A percentile compares a stretch with the other conserved stretches of the same genome.
Conservation (phyloP, 2,113 vertebrate species). For the Egretta garzetta region DNA sequence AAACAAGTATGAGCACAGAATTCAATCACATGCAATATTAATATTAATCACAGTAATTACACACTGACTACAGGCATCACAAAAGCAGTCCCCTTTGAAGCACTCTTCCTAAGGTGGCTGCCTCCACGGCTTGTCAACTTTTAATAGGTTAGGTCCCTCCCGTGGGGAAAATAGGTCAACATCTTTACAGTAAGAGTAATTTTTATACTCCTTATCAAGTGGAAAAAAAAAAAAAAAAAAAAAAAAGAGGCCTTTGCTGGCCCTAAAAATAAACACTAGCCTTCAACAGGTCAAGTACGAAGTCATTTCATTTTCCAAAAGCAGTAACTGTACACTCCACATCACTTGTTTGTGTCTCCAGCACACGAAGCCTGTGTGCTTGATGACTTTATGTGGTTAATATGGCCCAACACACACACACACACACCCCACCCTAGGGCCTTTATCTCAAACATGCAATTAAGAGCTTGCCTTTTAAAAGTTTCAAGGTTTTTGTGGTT, state of each 20-base stretch:
- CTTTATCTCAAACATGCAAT: neutral
- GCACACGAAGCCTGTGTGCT: neutral
- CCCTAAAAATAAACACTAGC: neutral
- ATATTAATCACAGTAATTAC: neutral
- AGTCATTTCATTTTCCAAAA: neutral
- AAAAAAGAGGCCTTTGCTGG: neutral
- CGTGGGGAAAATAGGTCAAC: neutral
- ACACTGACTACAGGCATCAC: neutral
- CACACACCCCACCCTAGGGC: neutral
- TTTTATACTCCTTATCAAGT: neutral
- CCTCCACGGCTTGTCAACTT: neutral
- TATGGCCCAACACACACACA: rapidly evolving
- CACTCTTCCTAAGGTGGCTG: neutral
- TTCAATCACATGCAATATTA: neutral
- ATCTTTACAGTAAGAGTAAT: neutral
- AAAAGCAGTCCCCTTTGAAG: neutral
- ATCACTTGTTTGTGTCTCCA: neutral
- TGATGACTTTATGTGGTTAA: neutral
- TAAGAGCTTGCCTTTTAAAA: neutral
- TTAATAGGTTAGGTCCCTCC: neutral
- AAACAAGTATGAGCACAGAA: neutral
- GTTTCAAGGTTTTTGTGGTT: neutral
- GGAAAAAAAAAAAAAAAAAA: neutral
- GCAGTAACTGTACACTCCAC: neutral
- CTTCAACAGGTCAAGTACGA: neutral